A percentile compares a stretch with the other conserved stretches of the same genome.
phyloP scores from a whole-genome alignment of 2,797 vertebrate genomes.

The Oreonectes daqikongensis region DNA sequence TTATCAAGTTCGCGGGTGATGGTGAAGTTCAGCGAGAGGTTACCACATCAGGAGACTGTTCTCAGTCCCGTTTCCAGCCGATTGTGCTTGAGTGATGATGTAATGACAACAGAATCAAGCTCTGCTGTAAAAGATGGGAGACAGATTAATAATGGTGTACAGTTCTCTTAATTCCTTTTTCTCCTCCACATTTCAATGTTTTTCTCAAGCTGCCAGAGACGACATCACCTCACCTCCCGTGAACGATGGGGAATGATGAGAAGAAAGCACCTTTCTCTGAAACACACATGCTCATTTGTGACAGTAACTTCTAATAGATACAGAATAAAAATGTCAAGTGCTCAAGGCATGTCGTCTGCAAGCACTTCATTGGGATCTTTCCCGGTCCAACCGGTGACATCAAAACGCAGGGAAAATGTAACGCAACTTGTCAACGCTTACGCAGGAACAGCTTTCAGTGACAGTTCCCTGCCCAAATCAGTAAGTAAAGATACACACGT shows the following conservation, averaged over 20 bases:
- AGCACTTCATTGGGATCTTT: slow-evolving; percentile 43
- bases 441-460: slow-evolving; percentile 22
- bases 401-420: slow-evolving; percentile 37
- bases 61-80: slow-evolving; percentile 24
- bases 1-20: slow-evolving; percentile 65
- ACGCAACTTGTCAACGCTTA: slow-evolving; percentile 44
- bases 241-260: slow-evolving; percentile 3
- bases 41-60: slow-evolving; percentile 49
- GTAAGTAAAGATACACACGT: slow-evolving; percentile 17
- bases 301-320: slow-evolving; percentile 42
- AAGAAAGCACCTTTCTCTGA: slow-evolving; percentile 30
- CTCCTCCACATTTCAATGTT: slow-evolving; percentile 33
- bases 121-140: slow-evolving; percentile 61
- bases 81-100: slow-evolving; percentile 51
- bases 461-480: slow-evolving; percentile 33
- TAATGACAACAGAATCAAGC: slow-evolving; percentile 59
- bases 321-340: slow-evolving; percentile 46
- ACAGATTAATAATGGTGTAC: slow-evolving; percentile 57
- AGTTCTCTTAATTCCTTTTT: not conserved
- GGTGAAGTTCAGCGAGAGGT: slow-evolving; percentile 65
- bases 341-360: slow-evolving; percentile 37
- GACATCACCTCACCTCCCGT: slow-evolving; percentile 17
- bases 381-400: slow-evolving; percentile 23
- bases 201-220: slow-evolving; percentile 30
- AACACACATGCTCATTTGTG: slow-evolving; percentile 38